A percentile compares a stretch with the other conserved stretches of the same genome.
Conservation (phyloP, 2,888 invertebrate species). For the Leptarthrus brevirostris region DNA sequence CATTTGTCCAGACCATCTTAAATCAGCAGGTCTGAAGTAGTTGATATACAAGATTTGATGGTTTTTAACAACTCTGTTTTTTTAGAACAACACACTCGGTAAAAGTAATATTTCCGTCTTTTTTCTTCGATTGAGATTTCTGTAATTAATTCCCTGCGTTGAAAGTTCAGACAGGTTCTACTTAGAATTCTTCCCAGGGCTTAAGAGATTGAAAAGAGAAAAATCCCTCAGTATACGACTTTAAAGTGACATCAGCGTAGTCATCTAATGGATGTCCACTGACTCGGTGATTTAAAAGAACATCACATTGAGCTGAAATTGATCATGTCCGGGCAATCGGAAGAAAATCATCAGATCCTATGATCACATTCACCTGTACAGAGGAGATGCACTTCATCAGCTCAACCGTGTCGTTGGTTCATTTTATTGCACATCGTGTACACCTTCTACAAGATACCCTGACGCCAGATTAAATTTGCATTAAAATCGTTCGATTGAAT, state of each 20-base stretch:
- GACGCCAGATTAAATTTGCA: conserved; percentile 47
- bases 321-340: conserved; percentile 44
- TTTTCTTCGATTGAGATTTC: too few species aligned
- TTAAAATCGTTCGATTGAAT: conserved; percentile 34
- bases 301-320: conserved; percentile 42
- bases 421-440: conserved; percentile 47
- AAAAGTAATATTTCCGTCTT: too few species aligned
- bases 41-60: too few species aligned
- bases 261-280: conserved; percentile 18
- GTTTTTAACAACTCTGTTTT: too few species aligned
- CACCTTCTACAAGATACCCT: conserved; percentile 33
- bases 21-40: too few species aligned
- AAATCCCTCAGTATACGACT: background rate
- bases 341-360: conserved; percentile 24
- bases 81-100: too few species aligned
- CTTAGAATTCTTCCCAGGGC: too few species aligned
- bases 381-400: conserved; percentile 33
- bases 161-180: too few species aligned
- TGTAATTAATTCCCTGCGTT: too few species aligned
- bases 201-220: too few species aligned
- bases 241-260: conserved; percentile 15
- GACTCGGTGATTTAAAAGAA: conserved; percentile 37
- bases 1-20: too few species aligned
- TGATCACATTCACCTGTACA: conserved; percentile 25
- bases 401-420: conserved; percentile 2